phyloP scores from a whole-genome alignment of 2,888 invertebrate genomes.

The Schrankia costaestrigalis region DNA sequence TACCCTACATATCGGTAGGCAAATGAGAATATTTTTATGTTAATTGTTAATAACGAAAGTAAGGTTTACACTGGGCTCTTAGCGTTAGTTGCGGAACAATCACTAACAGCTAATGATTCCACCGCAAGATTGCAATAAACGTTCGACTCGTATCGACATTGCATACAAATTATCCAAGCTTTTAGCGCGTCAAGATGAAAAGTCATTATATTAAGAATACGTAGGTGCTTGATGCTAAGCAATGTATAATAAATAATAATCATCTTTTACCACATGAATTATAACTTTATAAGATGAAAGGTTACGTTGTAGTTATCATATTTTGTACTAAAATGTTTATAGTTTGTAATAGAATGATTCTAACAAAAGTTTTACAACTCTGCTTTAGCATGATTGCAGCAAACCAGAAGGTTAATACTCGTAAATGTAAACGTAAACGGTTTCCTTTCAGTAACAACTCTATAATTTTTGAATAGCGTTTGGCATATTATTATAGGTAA shows the following conservation, averaged over 20 bases:
- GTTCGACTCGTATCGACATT: constrained; percentile 47
- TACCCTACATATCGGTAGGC: constrained; percentile 11
- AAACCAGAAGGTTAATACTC: too few species aligned
- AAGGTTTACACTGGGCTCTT: constrained; percentile 29
- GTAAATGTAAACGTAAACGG: too few species aligned
- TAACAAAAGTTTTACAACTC: too few species aligned
- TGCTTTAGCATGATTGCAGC: too few species aligned
- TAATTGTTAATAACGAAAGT: constrained; percentile 37
- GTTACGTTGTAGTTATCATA: too few species aligned
- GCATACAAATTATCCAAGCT: constrained; percentile 63
- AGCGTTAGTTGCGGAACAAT: constrained; percentile 21
- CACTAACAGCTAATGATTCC: constrained; percentile 48
- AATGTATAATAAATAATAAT: constrained; percentile 1
- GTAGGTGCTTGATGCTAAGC: constrained; percentile 14
- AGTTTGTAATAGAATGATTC: too few species aligned
- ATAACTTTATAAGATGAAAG: too few species aligned
- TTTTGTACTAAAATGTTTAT: too few species aligned
- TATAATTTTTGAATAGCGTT: too few species aligned
- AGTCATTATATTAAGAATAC: constrained; percentile 38
- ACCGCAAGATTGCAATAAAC: constrained; percentile 50
- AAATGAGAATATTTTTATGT: constrained; percentile 32
- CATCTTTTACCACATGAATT: too few species aligned
- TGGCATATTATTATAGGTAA: too few species aligned
- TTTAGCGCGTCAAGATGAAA: constrained; percentile 38
- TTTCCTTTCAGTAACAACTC: too few species aligned